Evolutionary conservation across 2,888 invertebrate species (phyloP).

Genomic region (Allygus modestus): DNA sequence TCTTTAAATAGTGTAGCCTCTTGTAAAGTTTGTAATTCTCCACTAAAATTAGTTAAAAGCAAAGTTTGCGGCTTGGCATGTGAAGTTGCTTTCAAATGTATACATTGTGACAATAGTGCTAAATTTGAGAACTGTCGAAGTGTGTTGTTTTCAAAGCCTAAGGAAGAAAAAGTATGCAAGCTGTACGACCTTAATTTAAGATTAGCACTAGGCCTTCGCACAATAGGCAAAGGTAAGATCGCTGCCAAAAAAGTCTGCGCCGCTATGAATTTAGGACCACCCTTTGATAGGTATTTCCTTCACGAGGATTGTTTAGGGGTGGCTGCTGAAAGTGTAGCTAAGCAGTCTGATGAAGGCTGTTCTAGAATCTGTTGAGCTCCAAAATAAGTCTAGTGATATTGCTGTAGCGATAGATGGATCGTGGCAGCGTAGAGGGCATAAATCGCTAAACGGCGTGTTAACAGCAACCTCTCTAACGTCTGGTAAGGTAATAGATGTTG

Average conservation of each 20-base stretch:
- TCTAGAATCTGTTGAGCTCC: conserved; percentile 37
- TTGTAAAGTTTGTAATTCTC: conserved; percentile 52
- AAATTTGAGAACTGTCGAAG: conserved; percentile 20
- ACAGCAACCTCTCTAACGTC: conserved; percentile 63
- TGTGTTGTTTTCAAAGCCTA: conserved; percentile 4
- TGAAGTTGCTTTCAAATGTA: conserved; percentile 42
- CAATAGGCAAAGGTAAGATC: conserved; percentile 22
- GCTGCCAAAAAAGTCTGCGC: conserved; percentile 28
- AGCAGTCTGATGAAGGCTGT: conserved; percentile 8
- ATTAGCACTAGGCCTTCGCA: conserved; percentile 37
- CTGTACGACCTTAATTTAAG: conserved; percentile 32
- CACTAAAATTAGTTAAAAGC: conserved; percentile 31
- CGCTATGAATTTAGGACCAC: conserved; percentile 8
- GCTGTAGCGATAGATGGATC: conserved; percentile 64
- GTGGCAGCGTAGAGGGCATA: conserved; percentile 65
- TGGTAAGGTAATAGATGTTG: conserved; percentile 64
- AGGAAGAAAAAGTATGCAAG: not conserved
- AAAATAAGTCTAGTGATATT: conserved; percentile 51
- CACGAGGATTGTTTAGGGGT: conserved; percentile 17
- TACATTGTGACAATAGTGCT: conserved; percentile 24
- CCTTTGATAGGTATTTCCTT: conserved; percentile 12
- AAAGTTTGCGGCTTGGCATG: conserved; percentile 41
- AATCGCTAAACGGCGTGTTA: conserved; percentile 64
- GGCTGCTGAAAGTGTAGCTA: conserved; percentile 27
- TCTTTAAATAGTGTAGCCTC: conserved; percentile 48